Base-by-base conservation (phyloP, 1,140 invertebrate genomes). In the Micrasema longulum region DNA sequence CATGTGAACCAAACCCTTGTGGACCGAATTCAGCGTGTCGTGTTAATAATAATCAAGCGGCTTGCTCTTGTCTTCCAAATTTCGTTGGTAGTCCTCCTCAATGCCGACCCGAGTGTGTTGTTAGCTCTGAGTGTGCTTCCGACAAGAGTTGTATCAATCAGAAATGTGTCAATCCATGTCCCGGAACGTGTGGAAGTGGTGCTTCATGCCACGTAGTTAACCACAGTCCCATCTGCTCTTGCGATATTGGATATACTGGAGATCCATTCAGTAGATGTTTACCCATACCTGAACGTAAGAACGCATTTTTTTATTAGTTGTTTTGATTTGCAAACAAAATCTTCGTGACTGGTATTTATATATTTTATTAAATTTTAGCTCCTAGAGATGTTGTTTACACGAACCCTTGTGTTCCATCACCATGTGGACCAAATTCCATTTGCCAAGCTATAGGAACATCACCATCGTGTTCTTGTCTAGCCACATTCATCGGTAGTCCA, bases 51-150 rank as follows among this genome's bases (percentile, higher is more conserved):
- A 86, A 85, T 7, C 79, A 87, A 76, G 85, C 84, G 4, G 83
- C 87, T 38, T 89, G 89, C 69, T 87, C 87, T 22, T 92, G 91
- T 78, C 83, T 88, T 36, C 83, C 83, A 22, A 84, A 83, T 52
- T 91, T 89, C 74, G 82, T 88, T 52, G 91, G 90, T 12, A 81
- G 84, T 67, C 90, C 88, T 41, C 89, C 89, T 5, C 86, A 84
- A 63, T 91, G 90, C 73, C 84, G 88, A 80, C 92, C 93, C 7
- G 94, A 96, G 81, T 97, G 95, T 81, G 87, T 86, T 20, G 87
- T 89, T 53, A 94, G 95, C 79, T 86, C 85, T 0, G 93, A 97
- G 48, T 97, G 95, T 80, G 86, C 90, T 11, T 90, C 91, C 53
- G 89, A 94, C 72, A 93, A 94, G 79, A 91, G 93, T 50, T 97